Evolutionary conservation across 2,888 invertebrate species (phyloP), one percentile per base, ranked within the genome.

Genomic region (Agrotis ipsilon): DNA sequence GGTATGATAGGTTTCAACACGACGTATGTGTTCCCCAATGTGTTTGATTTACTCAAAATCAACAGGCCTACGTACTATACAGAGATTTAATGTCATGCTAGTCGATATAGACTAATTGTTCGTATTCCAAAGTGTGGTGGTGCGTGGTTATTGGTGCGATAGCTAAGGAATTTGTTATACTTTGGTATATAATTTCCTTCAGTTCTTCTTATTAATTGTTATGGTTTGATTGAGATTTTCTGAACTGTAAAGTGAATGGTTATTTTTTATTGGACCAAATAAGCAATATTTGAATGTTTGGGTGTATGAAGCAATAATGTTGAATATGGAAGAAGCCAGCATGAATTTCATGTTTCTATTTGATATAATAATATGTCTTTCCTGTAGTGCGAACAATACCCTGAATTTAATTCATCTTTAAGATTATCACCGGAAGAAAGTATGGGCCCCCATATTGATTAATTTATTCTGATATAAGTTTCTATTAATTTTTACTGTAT

Each of bases 1-100:
- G 97, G 97, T 7, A 96, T 97, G 88, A 97, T 99, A 57, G 98
- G 99, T 0, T 97, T 98, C 83, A 98, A 97, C 91, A 97, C 98
- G 1, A 96, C 98, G 0, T 98, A 97, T 91, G 92, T 98, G 59
- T 96, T 98, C 81, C 99, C 99, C 1, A 97, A 97, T 83, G 96
- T 98, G 45, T 99, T 99, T 92, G 96, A 97, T 60, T 92, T 97
- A 84, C 92, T 99, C 59, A 97, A 97, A 76, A 98, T 99, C 85
- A 98, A 98, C 90, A 94, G 99, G 87, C 97, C 97, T 0, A 98
- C 98, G 1, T 98, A 98, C 94, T 98, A 98, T 88, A 98, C 98
- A 0, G 98, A 99, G 96, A 97, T 98, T 83, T 98, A 96, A 96
- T 65, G 24, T 13, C 14, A 46, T 48, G 49, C 70, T 87, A 85